A percentile compares a stretch with the other conserved stretches of the same genome.
These are phyloP conservation scores for Mactra quadrangularis DNA, from an alignment of 1,140 invertebrate genomes.

Conservation along the genomic window DNA sequence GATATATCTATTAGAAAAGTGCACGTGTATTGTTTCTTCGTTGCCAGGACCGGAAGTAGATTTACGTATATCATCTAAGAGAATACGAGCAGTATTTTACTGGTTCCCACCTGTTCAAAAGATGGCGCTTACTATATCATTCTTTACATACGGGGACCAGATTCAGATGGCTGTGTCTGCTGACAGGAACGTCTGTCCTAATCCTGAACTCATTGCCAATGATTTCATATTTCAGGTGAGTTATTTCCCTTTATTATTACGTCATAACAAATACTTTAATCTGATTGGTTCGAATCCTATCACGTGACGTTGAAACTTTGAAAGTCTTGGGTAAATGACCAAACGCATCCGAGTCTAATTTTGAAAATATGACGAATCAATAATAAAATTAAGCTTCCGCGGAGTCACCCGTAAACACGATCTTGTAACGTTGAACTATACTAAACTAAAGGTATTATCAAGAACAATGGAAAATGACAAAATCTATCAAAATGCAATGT, in stretches of 20 bases:
- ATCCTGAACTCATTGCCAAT: conserved; percentile 79
- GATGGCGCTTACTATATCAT: conserved; percentile 85
- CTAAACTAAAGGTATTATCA: too few species aligned
- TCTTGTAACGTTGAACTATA: too few species aligned
- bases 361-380: too few species aligned
- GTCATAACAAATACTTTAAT: too few species aligned
- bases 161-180: conserved; percentile 85
- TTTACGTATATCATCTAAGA: conserved; percentile 81
- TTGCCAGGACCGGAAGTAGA: conserved; percentile 84
- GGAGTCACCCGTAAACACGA: too few species aligned
- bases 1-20: conserved; percentile 78
- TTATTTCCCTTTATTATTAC: not conserved
- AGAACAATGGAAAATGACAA: too few species aligned
- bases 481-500: too few species aligned
- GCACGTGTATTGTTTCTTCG: conserved; percentile 83
- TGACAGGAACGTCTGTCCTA: conserved; percentile 82
- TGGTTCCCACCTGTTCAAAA: conserved; percentile 84
- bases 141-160: conserved; percentile 86
- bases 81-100: conserved; percentile 84
- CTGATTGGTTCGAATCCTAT: too few species aligned
- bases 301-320: too few species aligned
- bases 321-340: too few species aligned
- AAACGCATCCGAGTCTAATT: too few species aligned
- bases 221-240: conserved; percentile 81
- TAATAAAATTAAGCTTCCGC: too few species aligned